Percentiles rank a stretch among this genome's conserved stretches.
Evolutionary conservation across 2,113 vertebrate species (phyloP).

Genomic region (Albula goreensis): DNA sequence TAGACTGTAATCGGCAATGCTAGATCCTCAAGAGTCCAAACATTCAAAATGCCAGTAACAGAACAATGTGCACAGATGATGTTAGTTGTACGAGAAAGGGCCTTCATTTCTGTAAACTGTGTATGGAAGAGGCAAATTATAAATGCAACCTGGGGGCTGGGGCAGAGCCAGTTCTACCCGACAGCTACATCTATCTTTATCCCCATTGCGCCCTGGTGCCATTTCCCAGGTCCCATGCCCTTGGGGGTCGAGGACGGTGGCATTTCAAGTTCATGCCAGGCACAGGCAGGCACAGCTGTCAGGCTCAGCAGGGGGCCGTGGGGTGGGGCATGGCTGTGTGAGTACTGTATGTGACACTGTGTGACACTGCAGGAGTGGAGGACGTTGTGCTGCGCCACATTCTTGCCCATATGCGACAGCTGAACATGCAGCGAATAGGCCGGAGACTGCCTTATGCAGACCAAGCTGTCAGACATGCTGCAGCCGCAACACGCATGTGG

Average conservation of each 20-base stretch:
- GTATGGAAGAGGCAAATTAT: background rate
- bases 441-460: constrained; percentile 27
- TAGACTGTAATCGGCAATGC: background rate
- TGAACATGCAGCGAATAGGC: constrained; percentile 48
- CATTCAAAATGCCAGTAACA: background rate
- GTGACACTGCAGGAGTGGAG: constrained; percentile 28
- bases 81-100: background rate
- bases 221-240: constrained; percentile 30
- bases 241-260: constrained; percentile 27
- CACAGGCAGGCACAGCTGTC: constrained; percentile 48
- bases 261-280: constrained; percentile 49
- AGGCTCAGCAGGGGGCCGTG: constrained; percentile 12
- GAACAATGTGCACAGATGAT: background rate
- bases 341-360: background rate
- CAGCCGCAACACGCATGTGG: constrained; percentile 19
- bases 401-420: constrained; percentile 40
- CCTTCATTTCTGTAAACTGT: background rate
- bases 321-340: constrained; percentile 22
- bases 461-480: constrained; percentile 42
- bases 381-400: background rate
- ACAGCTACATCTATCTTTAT: constrained; percentile 18
- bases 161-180: background rate
- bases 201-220: constrained; percentile 4
- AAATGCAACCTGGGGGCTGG: background rate
- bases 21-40: background rate